These are phyloP conservation scores for Pheosia tremula DNA, from an alignment of 2,888 invertebrate genomes.

Conservation along the genomic window DNA sequence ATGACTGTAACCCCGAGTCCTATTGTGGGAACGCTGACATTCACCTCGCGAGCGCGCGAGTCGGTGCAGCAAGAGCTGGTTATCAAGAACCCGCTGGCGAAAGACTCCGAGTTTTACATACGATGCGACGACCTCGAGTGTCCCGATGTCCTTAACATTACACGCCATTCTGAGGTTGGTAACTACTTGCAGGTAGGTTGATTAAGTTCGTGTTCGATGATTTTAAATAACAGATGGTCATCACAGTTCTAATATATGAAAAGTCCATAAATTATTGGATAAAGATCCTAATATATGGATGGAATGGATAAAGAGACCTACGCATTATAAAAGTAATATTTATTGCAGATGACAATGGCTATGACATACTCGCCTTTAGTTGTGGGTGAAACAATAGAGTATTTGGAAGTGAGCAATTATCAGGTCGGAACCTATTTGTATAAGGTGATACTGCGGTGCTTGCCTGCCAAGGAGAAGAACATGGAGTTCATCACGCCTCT, in stretches of 20 bases:
- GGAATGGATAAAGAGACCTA: too few relatives aligned
- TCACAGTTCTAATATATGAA: too few relatives aligned
- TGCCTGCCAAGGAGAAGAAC: slow-evolving; percentile 71
- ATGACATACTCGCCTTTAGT: slow-evolving; percentile 72
- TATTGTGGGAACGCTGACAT: slow-evolving; percentile 63
- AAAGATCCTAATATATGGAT: too few relatives aligned
- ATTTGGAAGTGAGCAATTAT: slow-evolving; percentile 60
- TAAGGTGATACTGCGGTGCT: slow-evolving; percentile 62
- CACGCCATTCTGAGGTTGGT: slow-evolving; percentile 65
- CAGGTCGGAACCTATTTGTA: slow-evolving; percentile 66
- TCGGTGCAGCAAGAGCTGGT: slow-evolving; percentile 59
- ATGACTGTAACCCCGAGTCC: slow-evolving; percentile 58
- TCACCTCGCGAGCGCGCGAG: slow-evolving; percentile 68
- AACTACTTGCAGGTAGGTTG: not conserved
- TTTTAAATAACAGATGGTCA: too few relatives aligned
- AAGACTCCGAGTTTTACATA: slow-evolving; percentile 54
- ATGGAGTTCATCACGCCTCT: slow-evolving; percentile 60
- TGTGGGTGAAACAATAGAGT: slow-evolving; percentile 62
- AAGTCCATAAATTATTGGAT: too few relatives aligned
- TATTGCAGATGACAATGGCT: slow-evolving; percentile 52
- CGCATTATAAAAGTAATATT: too few relatives aligned
- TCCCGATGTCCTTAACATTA: slow-evolving; percentile 53
- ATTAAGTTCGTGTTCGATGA: too few relatives aligned
- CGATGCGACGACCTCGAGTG: slow-evolving; percentile 55
- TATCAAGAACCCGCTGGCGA: slow-evolving; percentile 61